Evolutionary conservation across 2,888 invertebrate genomes (phyloP).

Genomic region (Conomelus anceps): DNA sequence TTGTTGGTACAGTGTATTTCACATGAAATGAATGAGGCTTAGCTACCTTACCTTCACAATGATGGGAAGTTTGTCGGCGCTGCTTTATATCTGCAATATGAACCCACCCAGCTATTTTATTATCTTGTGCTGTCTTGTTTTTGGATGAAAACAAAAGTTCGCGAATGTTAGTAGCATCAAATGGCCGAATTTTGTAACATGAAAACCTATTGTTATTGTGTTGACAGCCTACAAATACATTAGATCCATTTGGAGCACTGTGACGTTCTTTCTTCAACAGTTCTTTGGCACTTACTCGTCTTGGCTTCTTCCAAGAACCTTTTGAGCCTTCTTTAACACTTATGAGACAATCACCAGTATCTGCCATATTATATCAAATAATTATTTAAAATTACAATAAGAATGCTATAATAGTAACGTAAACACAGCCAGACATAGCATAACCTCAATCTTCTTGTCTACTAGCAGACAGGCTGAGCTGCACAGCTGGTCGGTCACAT

Average conservation of each 20-base stretch:
- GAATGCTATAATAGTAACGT: not conserved
- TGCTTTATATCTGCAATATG: not conserved
- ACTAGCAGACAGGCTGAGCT: too few relatives aligned
- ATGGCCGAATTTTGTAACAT: not conserved
- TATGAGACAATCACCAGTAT: not conserved
- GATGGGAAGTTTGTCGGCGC: not conserved
- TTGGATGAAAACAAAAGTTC: not conserved
- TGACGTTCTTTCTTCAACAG: not conserved
- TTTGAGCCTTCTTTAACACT: constrained; percentile 3
- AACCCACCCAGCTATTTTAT: not conserved
- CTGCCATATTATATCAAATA: not conserved
- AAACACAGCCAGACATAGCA: not conserved
- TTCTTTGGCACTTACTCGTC: not conserved
- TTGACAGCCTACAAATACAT: not conserved
- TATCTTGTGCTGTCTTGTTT: not conserved
- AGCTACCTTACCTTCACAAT: not conserved
- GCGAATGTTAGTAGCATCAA: not conserved
- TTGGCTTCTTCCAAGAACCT: not conserved
- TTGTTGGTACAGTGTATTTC: constrained; percentile 7
- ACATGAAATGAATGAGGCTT: not conserved
- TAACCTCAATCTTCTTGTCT: not conserved
- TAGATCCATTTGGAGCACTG: not conserved
- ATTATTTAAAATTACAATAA: not conserved
- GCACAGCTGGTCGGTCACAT: not conserved
- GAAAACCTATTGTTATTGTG: not conserved